Evolutionary conservation across 1,140 invertebrate genomes (phyloP).

Genomic region (Vanessa atalanta): DNA sequence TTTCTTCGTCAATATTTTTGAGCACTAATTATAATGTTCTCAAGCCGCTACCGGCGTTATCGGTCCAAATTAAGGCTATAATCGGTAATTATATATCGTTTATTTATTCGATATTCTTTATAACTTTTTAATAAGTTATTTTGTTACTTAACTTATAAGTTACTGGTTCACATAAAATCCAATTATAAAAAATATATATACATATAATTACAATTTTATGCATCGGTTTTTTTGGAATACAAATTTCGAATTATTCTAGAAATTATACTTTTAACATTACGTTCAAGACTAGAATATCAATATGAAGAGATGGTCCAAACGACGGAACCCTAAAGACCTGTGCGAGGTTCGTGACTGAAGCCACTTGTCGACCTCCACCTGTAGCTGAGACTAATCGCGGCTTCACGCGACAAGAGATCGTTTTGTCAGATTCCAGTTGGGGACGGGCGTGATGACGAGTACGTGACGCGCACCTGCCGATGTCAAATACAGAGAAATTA

Average conservation of each 20-base stretch:
- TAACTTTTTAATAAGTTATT: constrained; percentile 27
- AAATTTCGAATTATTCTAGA: no score
- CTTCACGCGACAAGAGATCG: constrained; percentile 34
- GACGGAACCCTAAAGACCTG: constrained; percentile 25
- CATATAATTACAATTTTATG: neutral
- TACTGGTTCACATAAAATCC: constrained; percentile 9
- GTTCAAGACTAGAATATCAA: neutral
- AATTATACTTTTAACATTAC: no score
- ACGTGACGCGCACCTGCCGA: constrained; percentile 46
- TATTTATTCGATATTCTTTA: constrained; percentile 30
- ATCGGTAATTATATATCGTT: constrained; percentile 21
- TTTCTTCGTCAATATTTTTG: constrained; percentile 24
- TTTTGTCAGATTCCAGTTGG: constrained; percentile 22
- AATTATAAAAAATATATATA: neutral
- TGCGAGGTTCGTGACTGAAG: constrained; percentile 46
- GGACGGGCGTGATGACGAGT: constrained; percentile 30
- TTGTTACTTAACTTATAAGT: neutral
- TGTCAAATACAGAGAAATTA: constrained; percentile 20
- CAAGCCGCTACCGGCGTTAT: constrained; percentile 36
- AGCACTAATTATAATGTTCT: constrained; percentile 36
- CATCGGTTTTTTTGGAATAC: no score
- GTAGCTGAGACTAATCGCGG: constrained; percentile 56
- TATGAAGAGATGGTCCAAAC: neutral
- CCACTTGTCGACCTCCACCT: constrained; percentile 56
- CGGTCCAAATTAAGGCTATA: constrained; percentile 32